These are phyloP conservation scores for Emydocephalus ijimae DNA, from an alignment of 2,113 vertebrate species.

Conservation along the genomic window DNA sequence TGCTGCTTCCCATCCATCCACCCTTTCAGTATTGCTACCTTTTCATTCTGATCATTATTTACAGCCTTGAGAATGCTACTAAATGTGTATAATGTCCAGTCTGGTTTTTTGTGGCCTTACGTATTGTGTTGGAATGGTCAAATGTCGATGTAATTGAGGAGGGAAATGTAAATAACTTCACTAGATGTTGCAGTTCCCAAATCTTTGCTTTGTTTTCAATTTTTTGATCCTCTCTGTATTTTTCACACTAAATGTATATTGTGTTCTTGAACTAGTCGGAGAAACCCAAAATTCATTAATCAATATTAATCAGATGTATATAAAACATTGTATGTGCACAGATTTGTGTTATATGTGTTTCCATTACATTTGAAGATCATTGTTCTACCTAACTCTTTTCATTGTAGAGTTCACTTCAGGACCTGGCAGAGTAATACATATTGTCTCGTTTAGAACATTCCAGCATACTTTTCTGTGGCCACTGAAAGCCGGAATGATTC, in stretches of 20 bases:
- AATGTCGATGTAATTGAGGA: neutral
- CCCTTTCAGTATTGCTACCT: neutral
- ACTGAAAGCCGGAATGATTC: neutral
- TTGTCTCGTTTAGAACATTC: neutral
- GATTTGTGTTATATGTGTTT: neutral
- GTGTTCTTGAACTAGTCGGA: neutral
- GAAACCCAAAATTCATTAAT: slow-evolving; percentile 11
- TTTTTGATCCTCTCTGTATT: slow-evolving; percentile 7
- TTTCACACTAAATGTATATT: slow-evolving; percentile 8
- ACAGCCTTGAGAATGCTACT: neutral
- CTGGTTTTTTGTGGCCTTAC: neutral
- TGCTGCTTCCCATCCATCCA: neutral
- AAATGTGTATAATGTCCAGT: neutral
- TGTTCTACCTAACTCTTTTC: neutral
- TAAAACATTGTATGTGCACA: neutral
- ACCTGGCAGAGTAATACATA: neutral
- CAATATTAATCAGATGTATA: neutral
- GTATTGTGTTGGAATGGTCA: neutral
- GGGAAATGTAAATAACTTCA: neutral
- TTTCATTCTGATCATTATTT: neutral
- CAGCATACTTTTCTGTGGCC: neutral
- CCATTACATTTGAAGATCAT: neutral
- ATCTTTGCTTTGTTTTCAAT: neutral
- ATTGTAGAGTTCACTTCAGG: neutral
- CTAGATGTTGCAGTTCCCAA: slow-evolving; percentile 1